Base-by-base conservation (phyloP, 2,113 vertebrate genomes). In the Meleagris gallopavo region DNA sequence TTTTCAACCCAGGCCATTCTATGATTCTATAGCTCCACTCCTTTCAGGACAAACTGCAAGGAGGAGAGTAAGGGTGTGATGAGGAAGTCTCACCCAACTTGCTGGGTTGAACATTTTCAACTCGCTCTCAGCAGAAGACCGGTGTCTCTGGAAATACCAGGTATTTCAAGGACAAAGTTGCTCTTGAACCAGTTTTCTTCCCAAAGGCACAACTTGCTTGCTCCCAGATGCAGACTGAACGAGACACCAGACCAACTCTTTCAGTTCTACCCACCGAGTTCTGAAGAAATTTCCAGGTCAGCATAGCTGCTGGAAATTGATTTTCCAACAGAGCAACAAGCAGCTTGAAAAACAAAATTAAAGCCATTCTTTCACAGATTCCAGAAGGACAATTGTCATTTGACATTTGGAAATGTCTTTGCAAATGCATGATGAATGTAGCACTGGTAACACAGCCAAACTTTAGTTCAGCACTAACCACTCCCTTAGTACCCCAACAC, bases 61-160 rank as follows among this genome's bases (percentile, higher is more conserved):
- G n/a, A 61, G 22, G 25, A 19, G 19, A 32, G 27, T 66, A 65
- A 78, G 6, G 74, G 55, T 61, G 7, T 0, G 13, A 27, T 5
- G 25, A 13, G 77, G 72, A 22, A 32, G 4, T 0, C 17, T 52
- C 24, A 6, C 21, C 20, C 4, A 0, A 36, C 2, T 0, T 41
- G 74, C 40, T 61, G 64, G 17, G n/a, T 1, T 67, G 57, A 78
- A 18, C 12, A 3, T 13, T 13, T 52, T 34, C 71, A 87, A 4
- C 11, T 41, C 22, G 13, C n/a, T 88, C 79, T 67, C 64, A 48
- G 24, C 69, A 70, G 8, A 58, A 16, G 52, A 67, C 83, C 54
- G 85, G 22, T 1, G 10, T 5, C 71, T 65, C 87, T 80, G 67
- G 6, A 77, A 95, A 71, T 24, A 62, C 16, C 71, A 88, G 10